Conservation (phyloP, 2,888 invertebrate genomes). For the Andrena bicolor region DNA sequence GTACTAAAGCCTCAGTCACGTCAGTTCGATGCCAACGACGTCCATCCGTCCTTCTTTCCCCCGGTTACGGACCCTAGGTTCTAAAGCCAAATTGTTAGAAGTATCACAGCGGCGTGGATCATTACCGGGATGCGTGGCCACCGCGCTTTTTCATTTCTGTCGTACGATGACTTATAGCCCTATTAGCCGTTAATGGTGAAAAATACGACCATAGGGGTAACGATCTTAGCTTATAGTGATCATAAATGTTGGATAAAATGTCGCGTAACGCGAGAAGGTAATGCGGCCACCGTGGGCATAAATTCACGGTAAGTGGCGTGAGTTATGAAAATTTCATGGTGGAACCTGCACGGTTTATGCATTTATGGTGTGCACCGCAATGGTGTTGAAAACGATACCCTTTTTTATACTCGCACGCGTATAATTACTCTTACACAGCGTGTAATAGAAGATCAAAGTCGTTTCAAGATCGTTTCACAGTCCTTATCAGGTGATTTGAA, state of each 20-base stretch:
- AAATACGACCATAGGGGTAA: conserved; percentile 74
- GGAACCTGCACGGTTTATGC: conserved; percentile 64
- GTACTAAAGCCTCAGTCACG: too few relatives aligned
- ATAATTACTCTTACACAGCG: background rate
- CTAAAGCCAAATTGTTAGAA: conserved; percentile 37
- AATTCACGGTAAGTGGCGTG: conserved; percentile 71
- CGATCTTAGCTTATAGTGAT: conserved; percentile 77
- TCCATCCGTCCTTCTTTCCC: background rate
- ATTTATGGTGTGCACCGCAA: conserved; percentile 54
- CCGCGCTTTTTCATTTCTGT: conserved; percentile 77
- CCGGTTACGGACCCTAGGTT: background rate
- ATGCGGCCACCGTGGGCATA: conserved; percentile 62
- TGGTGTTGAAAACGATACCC: conserved; percentile 49
- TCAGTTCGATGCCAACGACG: too few relatives aligned
- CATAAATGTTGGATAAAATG: conserved; percentile 79
- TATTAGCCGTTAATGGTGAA: conserved; percentile 79
- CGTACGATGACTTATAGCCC: conserved; percentile 73
- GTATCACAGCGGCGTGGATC: conserved; percentile 44
- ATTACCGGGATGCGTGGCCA: conserved; percentile 61
- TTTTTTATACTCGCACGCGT: background rate
- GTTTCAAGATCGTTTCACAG: background rate
- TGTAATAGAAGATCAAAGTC: conserved; percentile 5
- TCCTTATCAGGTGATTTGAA: background rate
- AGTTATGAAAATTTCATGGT: conserved; percentile 76
- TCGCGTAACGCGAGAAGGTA: conserved; percentile 70